Base-by-base conservation (phyloP, 2,888 invertebrate genomes). In the Flexamia atlantica region DNA sequence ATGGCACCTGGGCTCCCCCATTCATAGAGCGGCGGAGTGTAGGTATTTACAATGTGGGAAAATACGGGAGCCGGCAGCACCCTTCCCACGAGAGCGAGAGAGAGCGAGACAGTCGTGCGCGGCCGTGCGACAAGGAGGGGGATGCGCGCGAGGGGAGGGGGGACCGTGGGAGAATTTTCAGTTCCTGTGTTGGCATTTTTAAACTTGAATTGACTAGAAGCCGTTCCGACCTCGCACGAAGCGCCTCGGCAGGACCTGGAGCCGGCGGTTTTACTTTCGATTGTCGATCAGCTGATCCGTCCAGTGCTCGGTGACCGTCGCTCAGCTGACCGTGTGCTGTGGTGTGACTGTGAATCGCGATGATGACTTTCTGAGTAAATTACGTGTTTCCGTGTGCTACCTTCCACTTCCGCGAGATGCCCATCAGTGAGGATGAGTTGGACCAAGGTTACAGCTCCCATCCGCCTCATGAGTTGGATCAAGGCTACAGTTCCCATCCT, bases 101-200 rank as follows among this genome's bases (percentile, higher is more conserved):
- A 82, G 72, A 50, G 72, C 46, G 68, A 28, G n/a, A 53, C 53
- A 83, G 74, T 74, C 53, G 82, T 74, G 82, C 57, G 82, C 46
- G 72, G 32, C 32, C n/a, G 72, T n/a, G 28, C 32, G 23, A 53
- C 9, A n/a, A n/a, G 28, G 81, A 42, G 23, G 60, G 60, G 53
- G 30, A 57, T 53, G 60, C 14, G 1, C 30, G n/a, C 25, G 17
- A 53, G 57, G 32, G 60, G 81, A 14, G 68, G 64, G 72, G 82
- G 70, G 50, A 70, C 50, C 82, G 82, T 82, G 82, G 82, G 82
- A 82, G 70, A 82, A 82, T 82, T 82, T 76, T 81, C 50, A 82
- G 82, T 82, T 82, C 82, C 82, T 82, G 82, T 70, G 70, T 70
- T 70, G 82, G 82, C 68, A 82, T 82, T 82, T 76, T 76, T 76